Base-by-base conservation (phyloP, 2,113 vertebrate genomes). In the Ciconia boyciana region DNA sequence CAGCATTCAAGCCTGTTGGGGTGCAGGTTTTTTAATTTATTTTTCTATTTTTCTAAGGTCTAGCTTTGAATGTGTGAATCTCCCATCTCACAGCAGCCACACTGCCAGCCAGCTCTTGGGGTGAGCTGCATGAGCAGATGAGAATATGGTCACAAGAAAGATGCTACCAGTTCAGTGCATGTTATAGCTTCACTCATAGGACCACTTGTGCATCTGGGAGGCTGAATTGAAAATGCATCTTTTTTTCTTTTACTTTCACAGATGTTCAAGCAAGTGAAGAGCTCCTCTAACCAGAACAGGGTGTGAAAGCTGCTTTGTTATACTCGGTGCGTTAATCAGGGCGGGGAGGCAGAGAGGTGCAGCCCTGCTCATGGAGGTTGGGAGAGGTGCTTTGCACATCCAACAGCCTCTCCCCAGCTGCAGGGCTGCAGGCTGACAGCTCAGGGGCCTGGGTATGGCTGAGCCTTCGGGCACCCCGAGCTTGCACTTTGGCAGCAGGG, bases 361-460 rank as follows among this genome's bases (percentile, higher is more conserved):
- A 60, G 34, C 61, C 44, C 19, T 61, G 1, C 46, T 29, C 26
- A 2, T 5, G 49, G 43, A 64, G 32, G 39, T 11, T 2, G 4
- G 43, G 10, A 76, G 39, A 82, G 41, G 55, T 8, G 16, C 25
- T 65, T 32, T 82, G 65, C 39, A 24, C 51, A 58, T n/a, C 57
- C 51, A 48, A 5, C 36, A 58, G 18, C 29, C 13, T 55, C 48
- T 43, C 21, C 54, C 32, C 49, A n/a, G 46, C 66, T 24, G 2
- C 7, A 6, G 75, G 16, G 60, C 18, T 51, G 41, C 55, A 68
- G 69, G 13, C 12, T 80, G 68, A 39, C 12, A 44, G 18, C 61
- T 62, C 1, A 0, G 57, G 62, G 36, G 21, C 36, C 65, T 10
- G 11, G 65, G 24, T 31, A 41, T 0, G 20, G 29, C 25, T n/a